Conservation (phyloP, 2,113 vertebrate genomes). For the Stomatorhinus ivindoensis region DNA sequence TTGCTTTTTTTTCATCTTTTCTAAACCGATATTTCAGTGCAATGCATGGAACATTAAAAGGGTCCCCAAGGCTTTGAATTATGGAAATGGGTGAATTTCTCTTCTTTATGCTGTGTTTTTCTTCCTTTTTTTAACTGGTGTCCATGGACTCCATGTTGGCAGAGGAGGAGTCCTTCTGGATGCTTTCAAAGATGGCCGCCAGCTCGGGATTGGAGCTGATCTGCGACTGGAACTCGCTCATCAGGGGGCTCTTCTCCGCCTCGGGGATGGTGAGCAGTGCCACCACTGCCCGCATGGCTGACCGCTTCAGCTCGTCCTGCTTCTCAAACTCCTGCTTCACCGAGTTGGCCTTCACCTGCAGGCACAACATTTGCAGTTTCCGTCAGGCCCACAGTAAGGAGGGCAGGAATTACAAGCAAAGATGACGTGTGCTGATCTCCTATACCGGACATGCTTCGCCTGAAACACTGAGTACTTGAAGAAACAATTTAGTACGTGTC, state of each 20-base stretch:
- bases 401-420: neutral
- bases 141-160: slow-evolving; percentile 99
- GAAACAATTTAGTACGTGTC: neutral
- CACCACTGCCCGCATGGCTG: slow-evolving; percentile 95
- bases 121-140: slow-evolving; percentile 74
- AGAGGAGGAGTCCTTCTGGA: slow-evolving; percentile 95
- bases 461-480: neutral
- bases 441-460: neutral
- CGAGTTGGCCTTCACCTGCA: slow-evolving; percentile 97
- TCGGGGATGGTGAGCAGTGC: slow-evolving; percentile 96
- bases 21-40: slow-evolving; percentile 85
- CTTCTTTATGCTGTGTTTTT: slow-evolving; percentile 3
- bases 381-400: neutral
- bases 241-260: slow-evolving; percentile 94
- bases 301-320: slow-evolving; percentile 95
- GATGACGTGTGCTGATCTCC: neutral
- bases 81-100: slow-evolving; percentile 39
- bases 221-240: slow-evolving; percentile 98
- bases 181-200: slow-evolving; percentile 96
- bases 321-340: slow-evolving; percentile 99
- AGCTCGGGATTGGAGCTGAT: slow-evolving; percentile 97
- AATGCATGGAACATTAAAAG: slow-evolving; percentile 75
- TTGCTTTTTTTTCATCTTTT: slow-evolving; percentile 60
- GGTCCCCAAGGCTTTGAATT: slow-evolving; percentile 56
- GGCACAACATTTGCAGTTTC: neutral